These are phyloP conservation scores for Scrobipalpa atriplicella DNA, from an alignment of 2,888 invertebrate species.

Conservation along the genomic window DNA sequence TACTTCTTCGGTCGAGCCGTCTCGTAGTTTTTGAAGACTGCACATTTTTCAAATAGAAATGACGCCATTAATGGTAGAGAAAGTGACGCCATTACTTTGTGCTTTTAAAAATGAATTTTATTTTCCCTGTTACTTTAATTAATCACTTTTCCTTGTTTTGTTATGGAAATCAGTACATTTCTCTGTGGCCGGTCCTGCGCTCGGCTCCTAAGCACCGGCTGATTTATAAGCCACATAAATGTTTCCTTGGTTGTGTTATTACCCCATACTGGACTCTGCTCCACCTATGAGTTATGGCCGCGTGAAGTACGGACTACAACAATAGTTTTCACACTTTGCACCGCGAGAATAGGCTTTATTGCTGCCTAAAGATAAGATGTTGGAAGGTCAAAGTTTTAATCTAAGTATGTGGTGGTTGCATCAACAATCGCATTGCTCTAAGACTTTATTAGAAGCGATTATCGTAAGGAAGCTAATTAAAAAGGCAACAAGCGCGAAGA, in stretches of 20 bases:
- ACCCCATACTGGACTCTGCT: not conserved
- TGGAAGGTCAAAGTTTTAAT: too few species aligned
- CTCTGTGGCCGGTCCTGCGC: not conserved
- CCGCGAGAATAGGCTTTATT: not conserved
- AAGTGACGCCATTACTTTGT: too few species aligned
- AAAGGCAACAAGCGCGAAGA: not conserved
- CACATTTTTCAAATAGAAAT: too few species aligned
- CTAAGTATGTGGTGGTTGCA: too few species aligned
- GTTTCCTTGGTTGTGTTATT: conserved; percentile 25
- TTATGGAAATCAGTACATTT: not conserved
- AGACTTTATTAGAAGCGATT: conserved; percentile 13
- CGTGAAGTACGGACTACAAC: conserved; percentile 3
- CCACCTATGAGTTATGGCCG: conserved; percentile 20
- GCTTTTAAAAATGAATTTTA: too few species aligned
- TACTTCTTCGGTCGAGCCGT: too few species aligned
- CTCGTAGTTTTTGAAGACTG: too few species aligned
- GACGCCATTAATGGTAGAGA: too few species aligned
- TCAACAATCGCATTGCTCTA: not conserved
- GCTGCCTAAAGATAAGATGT: not conserved
- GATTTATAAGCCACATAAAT: conserved; percentile 25
- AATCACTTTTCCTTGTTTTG: not conserved
- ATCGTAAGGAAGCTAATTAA: not conserved
- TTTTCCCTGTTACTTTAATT: not conserved
- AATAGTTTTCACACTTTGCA: not conserved
- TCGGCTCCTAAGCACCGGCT: not conserved